Conservation (phyloP, 2,888 invertebrate genomes). For the Auanema freiburgensis region DNA sequence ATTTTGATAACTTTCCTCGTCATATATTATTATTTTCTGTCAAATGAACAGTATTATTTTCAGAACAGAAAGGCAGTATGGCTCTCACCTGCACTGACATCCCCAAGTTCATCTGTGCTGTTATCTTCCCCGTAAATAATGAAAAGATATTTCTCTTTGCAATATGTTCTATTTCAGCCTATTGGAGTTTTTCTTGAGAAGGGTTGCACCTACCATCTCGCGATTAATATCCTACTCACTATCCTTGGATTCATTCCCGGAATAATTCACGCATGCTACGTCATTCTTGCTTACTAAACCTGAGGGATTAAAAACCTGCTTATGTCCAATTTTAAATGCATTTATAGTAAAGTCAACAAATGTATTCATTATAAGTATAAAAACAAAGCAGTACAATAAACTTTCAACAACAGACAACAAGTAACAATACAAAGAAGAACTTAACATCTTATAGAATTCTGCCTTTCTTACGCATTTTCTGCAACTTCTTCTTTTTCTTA, state of each 20-base stretch:
- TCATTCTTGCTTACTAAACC: constrained; percentile 39
- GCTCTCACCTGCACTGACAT: constrained; percentile 20
- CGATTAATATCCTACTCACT: constrained; percentile 46
- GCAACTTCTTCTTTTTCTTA: constrained; percentile 49
- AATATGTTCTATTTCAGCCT: constrained; percentile 29
- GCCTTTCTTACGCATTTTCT: constrained; percentile 52
- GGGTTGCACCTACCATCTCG: constrained; percentile 44
- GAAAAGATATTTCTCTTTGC: too few relatives aligned
- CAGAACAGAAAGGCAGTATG: not conserved
- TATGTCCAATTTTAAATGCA: not conserved
- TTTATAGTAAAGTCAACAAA: constrained; percentile 1
- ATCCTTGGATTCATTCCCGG: constrained; percentile 50
- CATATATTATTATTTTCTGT: too few relatives aligned
- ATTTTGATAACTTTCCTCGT: too few relatives aligned
- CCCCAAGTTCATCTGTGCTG: constrained; percentile 19
- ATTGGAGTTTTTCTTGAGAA: constrained; percentile 50
- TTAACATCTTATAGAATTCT: constrained; percentile 36
- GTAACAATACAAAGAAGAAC: constrained; percentile 6
- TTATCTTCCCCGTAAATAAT: constrained; percentile 18
- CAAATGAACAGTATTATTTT: too few relatives aligned
- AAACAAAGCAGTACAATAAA: constrained; percentile 14
- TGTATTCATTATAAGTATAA: not conserved
- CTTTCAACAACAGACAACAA: constrained; percentile 21
- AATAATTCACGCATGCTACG: constrained; percentile 44
- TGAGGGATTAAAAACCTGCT: too few relatives aligned